Evolutionary conservation across 1,140 invertebrate genomes (phyloP), one percentile per base, ranked within the genome.

Genomic region (Papilio aristodemus): DNA sequence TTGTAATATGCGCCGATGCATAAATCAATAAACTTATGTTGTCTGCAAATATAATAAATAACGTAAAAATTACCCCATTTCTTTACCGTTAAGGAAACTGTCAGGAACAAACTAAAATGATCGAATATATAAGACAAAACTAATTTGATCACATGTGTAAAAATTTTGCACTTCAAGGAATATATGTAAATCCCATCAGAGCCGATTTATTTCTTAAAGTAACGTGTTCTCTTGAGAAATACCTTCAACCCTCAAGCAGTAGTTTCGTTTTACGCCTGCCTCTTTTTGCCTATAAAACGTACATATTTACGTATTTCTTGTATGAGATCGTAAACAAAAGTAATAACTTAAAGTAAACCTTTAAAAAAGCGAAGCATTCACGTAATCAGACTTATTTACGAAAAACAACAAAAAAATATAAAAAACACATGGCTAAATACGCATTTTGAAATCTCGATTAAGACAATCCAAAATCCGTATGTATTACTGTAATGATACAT

Each of bases 321-420:
- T 9, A 50, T 50, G 46, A 50, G 46, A 50, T 50, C 46, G 46
- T 50, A 50, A 50, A 50, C 46, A 50, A 50, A 50, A 22, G 46
- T 22, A 22, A 50, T 50, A 50, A 50, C 46, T 50, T 50, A 22
- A 50, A 4, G 19, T 22, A 46, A 50, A 3, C 19, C 19, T 50
- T 50, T 19, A 50, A 50, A 6, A 22, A 13, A 7, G 7, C 11
- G 22, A 11, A 22, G 10, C 22, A 50, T 4, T 22, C 17, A 11
- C 0, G 17, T 50, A 50, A 50, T 50, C 17, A 50, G 19, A 22
- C 17, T 50, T 50, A 50, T 50, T 22, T 22, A 13, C 17, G 19
- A 50, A 25, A 50, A 43, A 46, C n/a, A 43, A 46, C 43, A 19
- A 46, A 0, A 0, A 14, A 8, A 43, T 19, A 22, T 17, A 10